A percentile compares a stretch with the other conserved stretches of the same genome.
phyloP scores from a whole-genome alignment of 2,888 invertebrate species.

The Camptogramma bilineatum region DNA sequence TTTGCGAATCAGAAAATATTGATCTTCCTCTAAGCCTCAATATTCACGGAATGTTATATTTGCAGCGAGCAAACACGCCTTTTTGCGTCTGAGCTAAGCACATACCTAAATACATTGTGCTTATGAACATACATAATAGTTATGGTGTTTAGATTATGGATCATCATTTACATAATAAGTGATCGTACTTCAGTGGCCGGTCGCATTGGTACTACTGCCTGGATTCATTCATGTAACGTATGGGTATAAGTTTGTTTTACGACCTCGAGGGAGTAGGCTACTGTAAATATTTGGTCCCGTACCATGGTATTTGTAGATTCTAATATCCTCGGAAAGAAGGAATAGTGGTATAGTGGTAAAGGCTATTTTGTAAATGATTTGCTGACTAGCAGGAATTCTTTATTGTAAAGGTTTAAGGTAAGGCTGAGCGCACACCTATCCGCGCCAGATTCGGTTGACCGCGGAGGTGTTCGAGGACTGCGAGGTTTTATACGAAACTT shows the following conservation, averaged over 20 bases:
- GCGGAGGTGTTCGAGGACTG: too few relatives aligned
- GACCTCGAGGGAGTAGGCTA: not conserved
- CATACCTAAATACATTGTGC: too few relatives aligned
- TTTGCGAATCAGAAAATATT: conserved; percentile 21
- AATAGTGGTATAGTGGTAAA: too few relatives aligned
- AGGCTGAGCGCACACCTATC: too few relatives aligned
- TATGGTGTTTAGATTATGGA: not conserved
- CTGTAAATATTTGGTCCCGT: not conserved
- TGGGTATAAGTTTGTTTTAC: not conserved
- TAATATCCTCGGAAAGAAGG: too few relatives aligned
- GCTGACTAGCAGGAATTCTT: too few relatives aligned
- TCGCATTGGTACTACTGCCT: not conserved
- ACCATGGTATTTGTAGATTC: too few relatives aligned
- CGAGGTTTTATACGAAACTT: too few relatives aligned
- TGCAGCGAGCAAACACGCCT: conserved; percentile 19
- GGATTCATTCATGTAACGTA: not conserved
- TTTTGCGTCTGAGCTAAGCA: conserved; percentile 1
- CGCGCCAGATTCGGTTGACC: too few relatives aligned
- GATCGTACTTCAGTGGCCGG: not conserved
- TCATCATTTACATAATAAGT: not conserved
- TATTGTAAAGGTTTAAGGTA: too few relatives aligned
- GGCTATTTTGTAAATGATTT: too few relatives aligned
- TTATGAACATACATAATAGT: not conserved
- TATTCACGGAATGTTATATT: conserved; percentile 19
- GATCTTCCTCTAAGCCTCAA: conserved; percentile 24